phyloP scores from a whole-genome alignment of 2,888 invertebrate genomes.

The Sipha maydis region DNA sequence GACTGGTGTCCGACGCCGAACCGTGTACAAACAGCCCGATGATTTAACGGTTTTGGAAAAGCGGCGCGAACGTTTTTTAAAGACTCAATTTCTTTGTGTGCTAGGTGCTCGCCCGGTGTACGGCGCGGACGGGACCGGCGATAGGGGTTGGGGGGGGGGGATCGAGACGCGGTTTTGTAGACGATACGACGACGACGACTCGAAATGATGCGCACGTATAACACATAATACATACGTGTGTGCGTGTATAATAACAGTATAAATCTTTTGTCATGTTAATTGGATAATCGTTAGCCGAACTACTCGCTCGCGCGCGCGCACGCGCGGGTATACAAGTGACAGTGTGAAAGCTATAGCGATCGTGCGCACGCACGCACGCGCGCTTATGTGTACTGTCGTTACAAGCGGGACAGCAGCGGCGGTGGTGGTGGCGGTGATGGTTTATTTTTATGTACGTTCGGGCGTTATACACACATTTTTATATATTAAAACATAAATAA shows the following conservation, averaged over 20 bases:
- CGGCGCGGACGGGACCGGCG: background rate
- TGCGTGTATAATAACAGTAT: constrained; percentile 19
- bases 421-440: background rate
- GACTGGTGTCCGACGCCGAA: background rate
- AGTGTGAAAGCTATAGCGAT: constrained; percentile 54
- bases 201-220: background rate
- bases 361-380: background rate
- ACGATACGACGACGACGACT: background rate
- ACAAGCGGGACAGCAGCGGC: too few species aligned
- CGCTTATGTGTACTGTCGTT: background rate
- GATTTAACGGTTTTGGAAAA: constrained; percentile 37
- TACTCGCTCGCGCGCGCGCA: background rate
- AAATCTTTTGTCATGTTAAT: constrained; percentile 62
- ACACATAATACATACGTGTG: background rate
- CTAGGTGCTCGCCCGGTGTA: background rate
- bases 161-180: background rate
- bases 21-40: background rate
- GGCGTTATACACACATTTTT: background rate
- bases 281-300: constrained; percentile 54
- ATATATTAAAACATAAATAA: constrained; percentile 54
- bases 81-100: constrained; percentile 50
- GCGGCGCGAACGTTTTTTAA: constrained; percentile 17
- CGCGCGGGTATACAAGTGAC: background rate
- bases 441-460: constrained; percentile 18
- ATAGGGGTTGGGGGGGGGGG: background rate